phyloP scores from a whole-genome alignment of 2,888 invertebrate genomes.

The Idaea straminata region DNA sequence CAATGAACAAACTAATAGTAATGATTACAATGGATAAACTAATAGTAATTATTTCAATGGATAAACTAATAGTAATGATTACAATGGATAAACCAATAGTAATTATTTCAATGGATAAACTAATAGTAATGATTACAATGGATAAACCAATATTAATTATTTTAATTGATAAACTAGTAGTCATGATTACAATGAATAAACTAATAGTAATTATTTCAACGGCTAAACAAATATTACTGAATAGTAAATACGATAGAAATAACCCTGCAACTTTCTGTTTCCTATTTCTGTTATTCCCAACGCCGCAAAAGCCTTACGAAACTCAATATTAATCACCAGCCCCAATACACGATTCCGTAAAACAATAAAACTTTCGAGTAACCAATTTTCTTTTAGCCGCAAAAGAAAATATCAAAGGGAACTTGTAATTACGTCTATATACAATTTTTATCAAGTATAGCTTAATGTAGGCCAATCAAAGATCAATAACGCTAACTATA shows the following conservation, averaged over 20 bases:
- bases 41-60: too few relatives aligned
- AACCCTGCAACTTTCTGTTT: neutral
- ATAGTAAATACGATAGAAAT: too few relatives aligned
- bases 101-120: too few relatives aligned
- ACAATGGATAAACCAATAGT: too few relatives aligned
- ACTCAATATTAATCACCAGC: neutral
- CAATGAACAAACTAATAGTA: too few relatives aligned
- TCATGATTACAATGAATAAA: neutral
- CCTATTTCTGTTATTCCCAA: neutral
- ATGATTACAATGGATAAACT: too few relatives aligned
- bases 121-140: neutral
- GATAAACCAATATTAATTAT: too few relatives aligned
- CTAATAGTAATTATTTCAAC: too few relatives aligned
- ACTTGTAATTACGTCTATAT: slow-evolving; percentile 28
- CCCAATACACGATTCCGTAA: slow-evolving; percentile 1
- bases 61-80: neutral
- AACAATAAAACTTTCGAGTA: neutral
- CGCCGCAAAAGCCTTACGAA: neutral
- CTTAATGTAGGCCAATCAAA: slow-evolving; percentile 19
- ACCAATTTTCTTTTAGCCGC: neutral
- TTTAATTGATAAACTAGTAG: neutral
- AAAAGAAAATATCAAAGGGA: slow-evolving; percentile 21
- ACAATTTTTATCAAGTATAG: slow-evolving; percentile 6
- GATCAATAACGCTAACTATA: slow-evolving; percentile 31
- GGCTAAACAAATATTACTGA: too few relatives aligned